These are phyloP conservation scores for Myotis brandtii DNA, from an alignment of 2,113 vertebrate genomes.

Conservation along the genomic window DNA sequence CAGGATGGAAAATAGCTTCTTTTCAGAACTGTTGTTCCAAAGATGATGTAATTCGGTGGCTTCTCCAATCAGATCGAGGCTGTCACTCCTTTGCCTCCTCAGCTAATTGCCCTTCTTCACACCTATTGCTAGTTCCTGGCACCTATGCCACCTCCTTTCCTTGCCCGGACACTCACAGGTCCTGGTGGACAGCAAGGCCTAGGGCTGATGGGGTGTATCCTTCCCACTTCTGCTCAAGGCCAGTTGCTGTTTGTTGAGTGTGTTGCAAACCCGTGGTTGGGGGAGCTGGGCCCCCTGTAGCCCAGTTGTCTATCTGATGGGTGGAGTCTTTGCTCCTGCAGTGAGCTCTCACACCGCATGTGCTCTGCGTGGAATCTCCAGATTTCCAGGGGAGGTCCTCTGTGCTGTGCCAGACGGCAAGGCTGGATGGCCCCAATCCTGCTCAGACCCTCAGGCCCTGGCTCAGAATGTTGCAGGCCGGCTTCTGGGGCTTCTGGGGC, in stretches of 20 bases:
- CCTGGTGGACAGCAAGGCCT: not conserved
- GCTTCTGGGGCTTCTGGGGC: too few species aligned
- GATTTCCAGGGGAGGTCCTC: not conserved
- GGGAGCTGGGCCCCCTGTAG: not conserved
- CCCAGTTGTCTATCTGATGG: not conserved
- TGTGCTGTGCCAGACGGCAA: not conserved
- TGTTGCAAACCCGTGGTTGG: not conserved
- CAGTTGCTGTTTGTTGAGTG: not conserved
- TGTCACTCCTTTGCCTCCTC: not conserved
- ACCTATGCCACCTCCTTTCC: not conserved
- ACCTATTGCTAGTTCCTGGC: conserved; percentile 23
- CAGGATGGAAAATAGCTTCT: conserved; percentile 30
- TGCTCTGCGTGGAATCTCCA: not conserved
- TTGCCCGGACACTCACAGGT: not conserved
- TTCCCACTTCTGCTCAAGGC: not conserved
- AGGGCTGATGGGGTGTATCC: not conserved
- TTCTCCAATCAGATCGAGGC: not conserved
- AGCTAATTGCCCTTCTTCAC: not conserved
- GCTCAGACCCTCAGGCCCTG: not conserved
- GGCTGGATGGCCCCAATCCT: not conserved
- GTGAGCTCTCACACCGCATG: rapidly evolving
- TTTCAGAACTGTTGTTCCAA: not conserved
- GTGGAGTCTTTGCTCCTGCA: rapidly evolving
- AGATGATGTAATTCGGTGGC: not conserved
- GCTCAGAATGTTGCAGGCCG: not conserved